Evolutionary conservation across 1,140 invertebrate genomes (phyloP), one percentile per base, ranked within the genome.

Genomic region (Eulimnadia texana): DNA sequence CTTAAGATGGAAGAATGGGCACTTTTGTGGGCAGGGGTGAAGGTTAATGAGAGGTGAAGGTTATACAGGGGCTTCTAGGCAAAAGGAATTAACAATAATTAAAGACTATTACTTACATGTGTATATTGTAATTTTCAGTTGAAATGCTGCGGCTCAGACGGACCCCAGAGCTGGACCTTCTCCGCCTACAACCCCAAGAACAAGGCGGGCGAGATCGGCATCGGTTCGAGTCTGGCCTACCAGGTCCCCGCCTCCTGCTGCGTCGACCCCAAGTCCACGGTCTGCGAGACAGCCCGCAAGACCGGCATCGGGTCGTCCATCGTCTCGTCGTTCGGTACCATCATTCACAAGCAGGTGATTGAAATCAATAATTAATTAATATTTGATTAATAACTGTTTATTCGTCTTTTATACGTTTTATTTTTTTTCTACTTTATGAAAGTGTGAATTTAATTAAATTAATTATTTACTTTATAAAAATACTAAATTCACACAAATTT

Each of bases 111-210:
- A 42, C 33, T 16, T 42, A 9, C 16, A 42, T 16, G 33, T 16
- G 33, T 42, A 42, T 42, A 42, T 42, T 42, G 33, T 33, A 55
- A 54, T 62, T 72, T 79, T 2, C 69, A 81, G 76, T 72, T 87
- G 23, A 71, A 80, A 62, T 88, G 85, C 68, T 88, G 85, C 68
- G 85, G 85, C 20, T 82, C 82, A 9, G 78, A 78, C 64, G 80
- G 81, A 56, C 83, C 84, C 23, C 70, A 71, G 0, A 85, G 88
- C 72, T 89, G 85, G 84, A 76, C 79, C 59, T 76, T 78, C 3
- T 83, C 80, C 64, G 78, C 76, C 66, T 84, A 77, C 65, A 79
- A 78, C 57, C 59, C 70, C 61, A 69, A 71, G 63, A 67, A 71
- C 2, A 66, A 59, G 20, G 60, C 63, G 50, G 55, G 28, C 24